phyloP scores from a whole-genome alignment of 2,888 invertebrate species.

The Arrhopalites spinosus region DNA sequence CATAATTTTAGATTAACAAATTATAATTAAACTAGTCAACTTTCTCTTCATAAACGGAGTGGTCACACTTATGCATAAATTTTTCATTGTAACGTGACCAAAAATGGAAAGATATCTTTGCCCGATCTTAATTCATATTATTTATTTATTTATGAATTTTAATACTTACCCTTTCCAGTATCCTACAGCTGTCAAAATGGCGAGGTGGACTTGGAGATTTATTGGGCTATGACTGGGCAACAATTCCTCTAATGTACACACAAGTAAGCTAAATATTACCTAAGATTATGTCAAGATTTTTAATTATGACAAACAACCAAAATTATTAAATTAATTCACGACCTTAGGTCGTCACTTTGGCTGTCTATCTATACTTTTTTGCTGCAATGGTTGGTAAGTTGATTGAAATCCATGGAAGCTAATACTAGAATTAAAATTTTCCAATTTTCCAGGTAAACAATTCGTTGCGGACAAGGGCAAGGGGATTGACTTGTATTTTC shows the following conservation, averaged over 20 bases:
- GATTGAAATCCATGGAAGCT: no score
- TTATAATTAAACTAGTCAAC: no score
- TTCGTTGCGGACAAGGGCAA: constrained; percentile 44
- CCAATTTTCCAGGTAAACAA: no score
- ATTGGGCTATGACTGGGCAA: constrained; percentile 59
- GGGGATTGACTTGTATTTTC: constrained; percentile 46
- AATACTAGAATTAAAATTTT: no score
- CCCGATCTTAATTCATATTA: no score
- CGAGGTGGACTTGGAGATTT: constrained; percentile 54
- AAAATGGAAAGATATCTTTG: no score
- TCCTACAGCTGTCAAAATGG: constrained; percentile 28
- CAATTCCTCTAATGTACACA: constrained; percentile 59
- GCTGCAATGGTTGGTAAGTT: constrained; percentile 61
- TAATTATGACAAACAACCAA: background rate
- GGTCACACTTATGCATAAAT: no score
- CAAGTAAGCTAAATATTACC: constrained; percentile 56
- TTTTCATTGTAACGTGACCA: no score
- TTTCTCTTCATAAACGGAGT: no score
- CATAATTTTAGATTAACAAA: no score
- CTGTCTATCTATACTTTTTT: constrained; percentile 62
- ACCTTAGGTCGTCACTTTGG: constrained; percentile 62
- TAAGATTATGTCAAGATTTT: background rate
- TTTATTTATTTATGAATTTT: no score
- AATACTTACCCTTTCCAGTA: no score
- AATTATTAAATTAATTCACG: background rate